phyloP scores from a whole-genome alignment of 2,797 vertebrate genomes.

The Myotis vivesi region DNA sequence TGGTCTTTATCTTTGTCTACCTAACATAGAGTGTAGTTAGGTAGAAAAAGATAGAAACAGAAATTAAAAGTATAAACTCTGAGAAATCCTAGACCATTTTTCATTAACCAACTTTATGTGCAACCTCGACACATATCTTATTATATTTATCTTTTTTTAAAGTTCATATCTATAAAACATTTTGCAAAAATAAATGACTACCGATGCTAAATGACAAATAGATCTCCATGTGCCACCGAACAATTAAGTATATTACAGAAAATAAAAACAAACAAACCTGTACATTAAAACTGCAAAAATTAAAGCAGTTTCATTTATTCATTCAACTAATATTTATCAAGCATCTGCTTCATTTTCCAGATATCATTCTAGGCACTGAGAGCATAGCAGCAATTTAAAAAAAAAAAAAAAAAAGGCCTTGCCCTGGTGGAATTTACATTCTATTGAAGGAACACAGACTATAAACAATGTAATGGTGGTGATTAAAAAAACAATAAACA shows the following conservation, averaged over 20 bases:
- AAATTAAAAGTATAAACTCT: constrained; percentile 1
- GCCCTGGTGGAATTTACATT: background rate
- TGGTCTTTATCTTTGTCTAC: background rate
- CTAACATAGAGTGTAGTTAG: background rate
- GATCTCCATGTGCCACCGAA: background rate
- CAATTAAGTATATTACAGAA: background rate
- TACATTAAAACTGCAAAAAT: background rate
- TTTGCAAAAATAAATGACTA: constrained; percentile 5
- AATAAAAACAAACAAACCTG: background rate
- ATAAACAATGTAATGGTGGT: background rate
- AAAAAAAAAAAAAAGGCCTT: background rate
- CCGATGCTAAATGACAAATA: constrained; percentile 3
- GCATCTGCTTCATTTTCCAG: constrained; percentile 7
- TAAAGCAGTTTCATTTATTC: constrained; percentile 11
- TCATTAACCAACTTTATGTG: background rate
- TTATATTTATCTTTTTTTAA: background rate
- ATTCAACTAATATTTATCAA: background rate
- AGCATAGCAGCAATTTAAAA: background rate
- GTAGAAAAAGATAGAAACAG: background rate
- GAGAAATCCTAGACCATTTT: background rate
- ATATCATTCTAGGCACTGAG: background rate
- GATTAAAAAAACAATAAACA: background rate
- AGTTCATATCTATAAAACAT: background rate
- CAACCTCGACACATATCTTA: background rate
- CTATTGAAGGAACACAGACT: background rate